Base-by-base conservation (phyloP, 2,113 vertebrate species). In the Chlorodrepanis virens region DNA sequence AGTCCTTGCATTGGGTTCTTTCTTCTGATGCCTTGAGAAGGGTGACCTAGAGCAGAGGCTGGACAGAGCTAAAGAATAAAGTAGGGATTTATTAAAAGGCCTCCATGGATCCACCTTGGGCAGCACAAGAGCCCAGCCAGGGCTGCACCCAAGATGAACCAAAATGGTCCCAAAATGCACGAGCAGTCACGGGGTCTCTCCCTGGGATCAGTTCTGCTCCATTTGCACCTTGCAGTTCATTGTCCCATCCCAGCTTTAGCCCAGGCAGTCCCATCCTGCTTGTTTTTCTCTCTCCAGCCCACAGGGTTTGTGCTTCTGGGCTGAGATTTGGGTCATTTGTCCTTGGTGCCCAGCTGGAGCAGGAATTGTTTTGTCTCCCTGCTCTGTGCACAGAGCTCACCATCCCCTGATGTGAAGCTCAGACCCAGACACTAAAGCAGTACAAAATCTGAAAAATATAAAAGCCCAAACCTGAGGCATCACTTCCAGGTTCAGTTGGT, bases 121-220 rank as follows among this genome's bases (percentile, higher is more conserved):
- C 52, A 31, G 52, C 52, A 54, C 52, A 5, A 54, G 52, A 54
- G 29, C 29, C 52, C 52, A 54, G 29, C 52, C 52, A 31, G 29
- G 52, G 52, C 29, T 54, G 29, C 29, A 31, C 29, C 17, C 52
- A 54, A 31, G 53, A 31, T 54, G 53, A 54, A 31, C 53, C 53
- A 54, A 54, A 54, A 54, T 54, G 29, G 29, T 1, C 53, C 2
- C 53, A 54, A 54, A 31, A 54, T 54, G 28, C 28, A 12, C 7
- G 1, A 1, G 3, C 3, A 11, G 6, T 2, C 52, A 29, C 6
- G 4, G 52, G 29, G 29, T 31, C 53, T 54, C 7, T 54, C 53
- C 8, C 29, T 54, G 2, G 2, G 3, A 12, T 31, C 6, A 54
- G 53, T 20, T 54, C 29, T 54, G 29, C 18, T 54, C 18, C 29